Percentiles rank a stretch among this genome's conserved stretches.
phyloP scores from a whole-genome alignment of 1,140 invertebrate genomes.

The Pseudomyrmex cubaensis region DNA sequence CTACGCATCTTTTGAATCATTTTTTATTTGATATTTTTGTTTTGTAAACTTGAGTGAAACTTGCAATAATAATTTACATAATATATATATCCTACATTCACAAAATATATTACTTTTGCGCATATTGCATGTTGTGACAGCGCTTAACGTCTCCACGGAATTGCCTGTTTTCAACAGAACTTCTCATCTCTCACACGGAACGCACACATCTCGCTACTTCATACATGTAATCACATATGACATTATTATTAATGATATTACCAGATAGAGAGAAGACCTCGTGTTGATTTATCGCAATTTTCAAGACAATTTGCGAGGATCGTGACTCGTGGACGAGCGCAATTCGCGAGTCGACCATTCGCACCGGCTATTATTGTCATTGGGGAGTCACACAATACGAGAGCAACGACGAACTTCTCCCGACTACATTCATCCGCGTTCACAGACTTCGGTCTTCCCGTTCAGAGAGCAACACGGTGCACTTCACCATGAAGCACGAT shows the following conservation, averaged over 20 bases:
- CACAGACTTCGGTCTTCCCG: constrained; percentile 64
- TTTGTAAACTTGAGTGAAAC: too few species aligned
- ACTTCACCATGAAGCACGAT: constrained; percentile 78
- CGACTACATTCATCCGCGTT: constrained; percentile 80
- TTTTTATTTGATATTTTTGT: too few species aligned
- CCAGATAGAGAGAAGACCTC: not conserved
- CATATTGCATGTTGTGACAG: too few species aligned
- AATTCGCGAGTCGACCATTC: constrained; percentile 57
- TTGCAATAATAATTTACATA: too few species aligned
- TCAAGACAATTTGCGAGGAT: constrained; percentile 41
- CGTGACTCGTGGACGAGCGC: constrained; percentile 37
- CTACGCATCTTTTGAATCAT: too few species aligned
- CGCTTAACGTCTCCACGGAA: too few species aligned
- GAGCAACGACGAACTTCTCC: constrained; percentile 58
- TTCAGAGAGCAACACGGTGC: constrained; percentile 69
- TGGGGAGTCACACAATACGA: constrained; percentile 59
- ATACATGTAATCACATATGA: constrained; percentile 4
- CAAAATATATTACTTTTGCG: too few species aligned
- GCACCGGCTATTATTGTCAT: constrained; percentile 74
- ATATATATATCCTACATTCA: too few species aligned
- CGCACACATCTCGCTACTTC: not conserved
- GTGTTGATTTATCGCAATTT: constrained; percentile 53
- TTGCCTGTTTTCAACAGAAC: not conserved
- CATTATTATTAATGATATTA: constrained; percentile 28
- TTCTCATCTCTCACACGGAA: constrained; percentile 12